Conservation (phyloP, 2,888 invertebrate genomes). For the Melinopterus prodromus region DNA sequence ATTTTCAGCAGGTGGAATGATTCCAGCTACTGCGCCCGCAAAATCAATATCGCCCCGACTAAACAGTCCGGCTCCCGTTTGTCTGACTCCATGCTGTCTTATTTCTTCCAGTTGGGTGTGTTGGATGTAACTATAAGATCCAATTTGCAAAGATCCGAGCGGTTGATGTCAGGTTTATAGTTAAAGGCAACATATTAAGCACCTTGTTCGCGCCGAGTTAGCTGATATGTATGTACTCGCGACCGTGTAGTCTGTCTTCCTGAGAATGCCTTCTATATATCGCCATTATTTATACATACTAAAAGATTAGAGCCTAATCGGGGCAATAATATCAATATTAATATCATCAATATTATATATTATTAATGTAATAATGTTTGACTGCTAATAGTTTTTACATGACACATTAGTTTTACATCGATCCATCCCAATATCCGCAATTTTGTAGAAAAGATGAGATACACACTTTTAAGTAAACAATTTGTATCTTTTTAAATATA, state of each 20-base stretch:
- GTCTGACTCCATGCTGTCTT: neutral
- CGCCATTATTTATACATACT: too few species aligned
- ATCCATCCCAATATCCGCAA: too few species aligned
- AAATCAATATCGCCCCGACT: neutral
- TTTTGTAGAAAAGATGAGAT: too few species aligned
- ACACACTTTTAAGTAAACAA: too few species aligned
- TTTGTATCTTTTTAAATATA: too few species aligned
- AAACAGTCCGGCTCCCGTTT: neutral
- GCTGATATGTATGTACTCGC: neutral
- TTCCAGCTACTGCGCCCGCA: neutral
- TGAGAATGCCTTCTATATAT: neutral
- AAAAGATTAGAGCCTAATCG: too few species aligned
- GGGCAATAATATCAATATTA: too few species aligned
- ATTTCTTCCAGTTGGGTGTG: neutral
- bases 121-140: neutral
- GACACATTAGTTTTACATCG: too few species aligned
- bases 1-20: neutral
- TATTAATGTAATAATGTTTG: too few species aligned
- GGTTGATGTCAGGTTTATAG: neutral
- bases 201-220: neutral
- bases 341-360: too few species aligned
- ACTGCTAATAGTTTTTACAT: too few species aligned
- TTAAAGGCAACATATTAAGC: neutral
- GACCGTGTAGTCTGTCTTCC: neutral
- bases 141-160: neutral